Evolutionary conservation across 2,888 invertebrate genomes (phyloP), one percentile per base, ranked within the genome.

Genomic region (Furcula furcula): DNA sequence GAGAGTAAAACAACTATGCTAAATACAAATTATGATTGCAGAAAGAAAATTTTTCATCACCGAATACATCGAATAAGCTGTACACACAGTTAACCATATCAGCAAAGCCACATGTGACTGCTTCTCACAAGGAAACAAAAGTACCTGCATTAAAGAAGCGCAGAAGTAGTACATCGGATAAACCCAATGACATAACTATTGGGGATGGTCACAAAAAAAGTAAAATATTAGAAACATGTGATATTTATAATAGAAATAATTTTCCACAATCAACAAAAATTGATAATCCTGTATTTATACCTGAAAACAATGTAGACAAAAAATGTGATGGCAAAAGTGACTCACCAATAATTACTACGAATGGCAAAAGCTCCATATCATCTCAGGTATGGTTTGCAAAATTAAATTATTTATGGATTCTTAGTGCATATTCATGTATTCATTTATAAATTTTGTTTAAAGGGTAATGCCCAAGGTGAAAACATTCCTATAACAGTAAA

Each of bases 31-130:
- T n/a, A n/a, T n/a, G n/a, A n/a, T n/a, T n/a, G n/a, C 75, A 88
- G 88, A 87, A 77, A 67, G 88, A 88, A 60, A 81, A 66, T 41
- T 65, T 87, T 39, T 65, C 76, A 34, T 74, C 79, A 12, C 78
- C 82, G 15, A 85, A 69, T 49, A 71, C 83, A 20, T 76, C 85
- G 39, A 88, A 87, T 46, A 88, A 88, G 60, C 52, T 88, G 15
- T 88, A 85, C 40, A 87, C 85, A 20, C 88, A 88, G 46, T 53
- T 88, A 22, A 88, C 88, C 42, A 88, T 88, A 63, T 88, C 86
- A 15, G 65, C 87, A 9, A 88, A 87, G 50, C 66, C 77, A 12
- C 69, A 76, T 15, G 57, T 66, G 37, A 66, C 66, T 54, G 55
- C 62, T 33, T 49, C 59, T 28, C 77, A 81, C n/a, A 87, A 87